These are phyloP conservation scores for Hesperia comma DNA, from an alignment of 2,888 invertebrate species.

Conservation along the genomic window DNA sequence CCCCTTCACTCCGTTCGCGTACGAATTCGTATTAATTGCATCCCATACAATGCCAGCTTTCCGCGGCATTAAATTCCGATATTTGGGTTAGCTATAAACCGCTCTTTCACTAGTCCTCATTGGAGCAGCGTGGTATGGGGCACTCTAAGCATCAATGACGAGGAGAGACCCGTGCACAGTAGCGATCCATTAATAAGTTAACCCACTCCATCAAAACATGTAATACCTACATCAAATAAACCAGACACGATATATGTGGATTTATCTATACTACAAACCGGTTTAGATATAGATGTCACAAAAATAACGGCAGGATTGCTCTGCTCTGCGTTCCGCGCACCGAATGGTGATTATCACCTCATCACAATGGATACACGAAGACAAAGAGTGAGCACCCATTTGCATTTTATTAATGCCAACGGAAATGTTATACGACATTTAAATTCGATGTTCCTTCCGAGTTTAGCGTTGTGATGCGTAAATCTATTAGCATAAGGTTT, in stretches of 20 bases:
- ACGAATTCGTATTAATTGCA: too few relatives aligned
- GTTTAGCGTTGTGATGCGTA: background rate
- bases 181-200: too few relatives aligned
- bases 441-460: constrained; percentile 7
- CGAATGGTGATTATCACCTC: constrained; percentile 48
- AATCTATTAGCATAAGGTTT: background rate
- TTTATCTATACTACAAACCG: constrained; percentile 8
- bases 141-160: too few relatives aligned
- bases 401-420: constrained; percentile 30
- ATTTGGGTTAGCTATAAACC: too few relatives aligned
- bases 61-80: too few relatives aligned
- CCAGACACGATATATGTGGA: background rate
- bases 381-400: constrained; percentile 37
- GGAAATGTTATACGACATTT: constrained; percentile 19
- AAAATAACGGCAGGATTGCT: constrained; percentile 71
- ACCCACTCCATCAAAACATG: background rate
- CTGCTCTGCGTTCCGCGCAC: constrained; percentile 38
- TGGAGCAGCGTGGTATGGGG: too few relatives aligned
- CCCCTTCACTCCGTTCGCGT: too few relatives aligned
- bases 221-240: background rate
- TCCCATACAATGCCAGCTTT: too few relatives aligned
- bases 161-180: too few relatives aligned
- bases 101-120: too few relatives aligned
- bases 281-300: constrained; percentile 48
- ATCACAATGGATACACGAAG: constrained; percentile 40